Base-by-base conservation (phyloP, 2,797 vertebrate species). In the Emys orbicularis region DNA sequence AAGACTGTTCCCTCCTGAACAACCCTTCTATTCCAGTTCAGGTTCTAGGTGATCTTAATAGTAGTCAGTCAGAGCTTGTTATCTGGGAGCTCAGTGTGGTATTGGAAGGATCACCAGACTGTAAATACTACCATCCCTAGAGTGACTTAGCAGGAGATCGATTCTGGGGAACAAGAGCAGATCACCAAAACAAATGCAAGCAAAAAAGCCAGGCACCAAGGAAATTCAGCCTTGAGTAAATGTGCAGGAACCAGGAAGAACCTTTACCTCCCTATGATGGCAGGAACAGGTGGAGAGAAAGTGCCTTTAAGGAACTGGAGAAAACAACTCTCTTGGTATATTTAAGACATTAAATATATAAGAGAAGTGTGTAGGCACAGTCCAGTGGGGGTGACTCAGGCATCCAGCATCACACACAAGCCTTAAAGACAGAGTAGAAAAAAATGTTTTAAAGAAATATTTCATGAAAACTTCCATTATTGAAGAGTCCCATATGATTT, bases 401-500 rank as follows among this genome's bases (percentile, higher is more conserved):
- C 61, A 65, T n/a, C 61, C 34, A n/a, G 8, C 34, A 65, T 65
- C 34, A n/a, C 29, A 88, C 50, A 44, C 0, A 61, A 50, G 13
- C 90, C 52, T 90, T 86, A 82, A 81, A 86, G n/a, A 82, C 13
- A 79, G 83, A 90, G 4, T 0, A 16, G 90, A 92, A 83, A 6
- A 6, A 0, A 57, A 68, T 57, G 5, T 72, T 74, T 83, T 85
- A 29, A 77, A 11, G 2, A 87, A 86, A 6, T 47, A 44, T 29
- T 54, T 50, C 59, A 84, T 80, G 25, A 72, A n/a, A 72, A n/a
- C 27, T 77, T 8, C 31, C 0, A 0, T 76, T 90, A 81, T 49
- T 65, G 89, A 23, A 29, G 87, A 68, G 85, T 84, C 92, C 86
- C 2, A 52, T 1, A 10, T 86, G 6, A 57, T 84, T 89, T 52